Evolutionary conservation across 2,113 vertebrate species (phyloP).

Genomic region (Catharus fuscescens): DNA sequence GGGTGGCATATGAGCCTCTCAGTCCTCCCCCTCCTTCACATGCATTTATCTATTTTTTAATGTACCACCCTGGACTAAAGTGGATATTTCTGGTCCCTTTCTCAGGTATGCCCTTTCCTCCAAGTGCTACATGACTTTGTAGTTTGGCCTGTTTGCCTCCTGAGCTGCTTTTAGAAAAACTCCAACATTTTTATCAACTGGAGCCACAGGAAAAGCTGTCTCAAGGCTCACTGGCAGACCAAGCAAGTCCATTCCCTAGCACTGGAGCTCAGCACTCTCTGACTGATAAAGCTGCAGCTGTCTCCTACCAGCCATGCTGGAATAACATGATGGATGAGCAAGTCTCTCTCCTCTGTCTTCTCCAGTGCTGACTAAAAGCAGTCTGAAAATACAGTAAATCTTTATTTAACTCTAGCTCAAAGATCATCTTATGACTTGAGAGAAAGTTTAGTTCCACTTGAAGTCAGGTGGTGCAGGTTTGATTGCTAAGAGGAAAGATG

Average conservation of each 20-base stretch:
- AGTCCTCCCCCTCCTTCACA: not conserved
- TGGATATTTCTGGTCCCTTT: not conserved
- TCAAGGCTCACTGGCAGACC: not conserved
- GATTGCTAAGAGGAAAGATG: not conserved
- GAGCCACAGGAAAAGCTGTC: not conserved
- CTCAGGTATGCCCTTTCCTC: not conserved
- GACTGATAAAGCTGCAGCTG: constrained; percentile 10
- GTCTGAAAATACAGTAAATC: constrained; percentile 32
- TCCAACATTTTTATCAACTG: not conserved
- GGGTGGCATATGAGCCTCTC: not conserved
- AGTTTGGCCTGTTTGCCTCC: not conserved
- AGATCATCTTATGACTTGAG: not conserved
- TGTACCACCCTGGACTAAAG: not conserved
- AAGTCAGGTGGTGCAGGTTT: not conserved
- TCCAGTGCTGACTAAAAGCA: not conserved
- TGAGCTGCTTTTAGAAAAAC: not conserved
- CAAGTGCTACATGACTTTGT: not conserved
- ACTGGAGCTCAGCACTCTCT: not conserved
- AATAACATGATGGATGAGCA: not conserved
- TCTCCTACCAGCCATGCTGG: not conserved
- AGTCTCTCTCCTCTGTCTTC: not conserved
- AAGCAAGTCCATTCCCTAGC: not conserved
- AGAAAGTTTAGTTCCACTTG: not conserved
- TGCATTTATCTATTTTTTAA: not conserved
- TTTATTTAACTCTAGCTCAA: constrained; percentile 48